Percentiles rank a stretch among this genome's conserved stretches.
Conservation (phyloP, 2,888 invertebrate genomes). For the Iselma pallidipennis region DNA sequence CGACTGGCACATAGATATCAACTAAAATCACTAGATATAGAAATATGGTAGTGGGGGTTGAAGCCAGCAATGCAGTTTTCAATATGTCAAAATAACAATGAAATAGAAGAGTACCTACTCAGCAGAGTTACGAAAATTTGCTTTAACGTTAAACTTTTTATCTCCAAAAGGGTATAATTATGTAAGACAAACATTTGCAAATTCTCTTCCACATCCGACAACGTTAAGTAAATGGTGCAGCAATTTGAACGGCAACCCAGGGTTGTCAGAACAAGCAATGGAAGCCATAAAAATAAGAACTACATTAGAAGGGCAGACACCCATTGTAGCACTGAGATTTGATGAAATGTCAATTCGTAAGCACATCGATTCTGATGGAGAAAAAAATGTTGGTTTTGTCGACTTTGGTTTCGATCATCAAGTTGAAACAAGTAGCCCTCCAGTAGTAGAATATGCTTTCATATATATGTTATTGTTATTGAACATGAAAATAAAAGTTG, state of each 20-base stretch:
- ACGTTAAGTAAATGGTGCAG: constrained; percentile 32
- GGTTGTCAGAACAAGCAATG: constrained; percentile 31
- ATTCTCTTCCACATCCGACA: constrained; percentile 10
- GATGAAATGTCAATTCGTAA: constrained; percentile 40
- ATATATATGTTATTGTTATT: no score
- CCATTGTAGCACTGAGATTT: constrained; percentile 32
- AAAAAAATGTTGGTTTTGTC: constrained; percentile 34
- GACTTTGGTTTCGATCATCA: constrained; percentile 31
- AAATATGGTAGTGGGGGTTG: no score
- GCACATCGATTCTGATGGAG: constrained; percentile 33
- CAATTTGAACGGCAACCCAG: constrained; percentile 29
- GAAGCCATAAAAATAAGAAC: constrained; percentile 23
- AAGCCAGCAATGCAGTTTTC: no score
- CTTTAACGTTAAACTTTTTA: constrained; percentile 30
- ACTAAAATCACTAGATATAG: no score
- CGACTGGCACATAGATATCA: no score
- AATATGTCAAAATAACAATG: no score
- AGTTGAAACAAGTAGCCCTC: constrained; percentile 27
- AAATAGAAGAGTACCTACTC: constrained; percentile 13
- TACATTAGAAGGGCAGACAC: neutral
- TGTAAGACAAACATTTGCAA: constrained; percentile 21
- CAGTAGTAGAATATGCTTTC: constrained; percentile 25
- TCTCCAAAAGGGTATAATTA: constrained; percentile 26
- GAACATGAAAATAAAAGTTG: no score
- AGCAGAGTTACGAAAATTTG: constrained; percentile 24